A percentile compares a stretch with the other conserved stretches of the same genome.
These are phyloP conservation scores for Andrena flavipes DNA, from an alignment of 2,888 invertebrate species.

Conservation along the genomic window DNA sequence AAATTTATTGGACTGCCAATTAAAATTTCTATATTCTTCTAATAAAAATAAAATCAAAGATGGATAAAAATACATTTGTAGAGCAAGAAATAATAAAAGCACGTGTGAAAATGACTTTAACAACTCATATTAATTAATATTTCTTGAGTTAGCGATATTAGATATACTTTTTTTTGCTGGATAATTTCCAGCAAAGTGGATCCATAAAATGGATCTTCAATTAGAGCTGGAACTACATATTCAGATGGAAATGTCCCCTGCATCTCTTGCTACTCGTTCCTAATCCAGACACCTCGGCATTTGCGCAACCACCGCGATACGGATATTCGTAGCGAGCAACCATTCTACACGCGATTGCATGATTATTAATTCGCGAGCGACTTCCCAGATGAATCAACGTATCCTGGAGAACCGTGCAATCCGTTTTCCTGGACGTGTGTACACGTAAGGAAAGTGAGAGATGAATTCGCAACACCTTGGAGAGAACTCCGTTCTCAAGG, in stretches of 20 bases:
- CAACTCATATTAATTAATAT: no score
- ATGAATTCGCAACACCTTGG: not conserved
- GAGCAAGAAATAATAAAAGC: no score
- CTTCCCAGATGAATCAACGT: slow-evolving; percentile 19
- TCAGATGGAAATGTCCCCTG: slow-evolving; percentile 25
- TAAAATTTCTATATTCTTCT: no score
- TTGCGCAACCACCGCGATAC: slow-evolving; percentile 50
- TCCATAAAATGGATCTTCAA: not conserved
- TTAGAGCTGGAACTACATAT: not conserved
- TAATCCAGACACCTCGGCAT: slow-evolving; percentile 25
- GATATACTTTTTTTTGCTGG: no score
- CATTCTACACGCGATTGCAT: slow-evolving; percentile 15
- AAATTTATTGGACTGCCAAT: no score
- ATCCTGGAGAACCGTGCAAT: not conserved
- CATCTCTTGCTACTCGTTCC: slow-evolving; percentile 14
- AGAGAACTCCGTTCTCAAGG: not conserved
- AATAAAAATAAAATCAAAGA: no score
- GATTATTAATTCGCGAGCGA: slow-evolving; percentile 11
- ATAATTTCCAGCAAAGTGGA: not conserved
- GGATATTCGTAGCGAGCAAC: slow-evolving; percentile 40
- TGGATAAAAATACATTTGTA: no score
- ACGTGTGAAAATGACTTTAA: no score
- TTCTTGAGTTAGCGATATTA: no score
- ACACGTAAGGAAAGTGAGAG: not conserved
- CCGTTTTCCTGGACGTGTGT: not conserved